These are phyloP conservation scores for Callipepla californica DNA, from an alignment of 2,113 vertebrate genomes.

Conservation along the genomic window DNA sequence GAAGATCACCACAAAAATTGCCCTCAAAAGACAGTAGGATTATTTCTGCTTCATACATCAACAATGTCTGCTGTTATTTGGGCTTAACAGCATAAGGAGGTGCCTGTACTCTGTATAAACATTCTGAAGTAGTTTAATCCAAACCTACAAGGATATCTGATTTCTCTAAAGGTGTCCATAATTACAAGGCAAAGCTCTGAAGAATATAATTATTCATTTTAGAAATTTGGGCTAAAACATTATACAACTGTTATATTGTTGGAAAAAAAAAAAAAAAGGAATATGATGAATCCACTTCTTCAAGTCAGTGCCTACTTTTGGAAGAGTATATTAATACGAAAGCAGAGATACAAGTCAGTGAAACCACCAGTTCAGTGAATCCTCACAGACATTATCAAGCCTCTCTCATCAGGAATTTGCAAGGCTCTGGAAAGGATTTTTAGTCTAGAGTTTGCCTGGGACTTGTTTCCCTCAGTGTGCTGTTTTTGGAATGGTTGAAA, in stretches of 20 bases:
- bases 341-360: neutral
- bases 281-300: neutral
- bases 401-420: neutral
- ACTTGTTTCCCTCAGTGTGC: neutral
- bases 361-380: neutral
- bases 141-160: conserved; percentile 19
- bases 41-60: neutral
- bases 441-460: neutral
- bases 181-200: conserved; percentile 12
- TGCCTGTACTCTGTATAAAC: neutral
- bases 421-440: neutral
- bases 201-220: conserved; percentile 17
- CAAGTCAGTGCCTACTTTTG: neutral
- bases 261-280: neutral
- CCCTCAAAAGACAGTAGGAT: neutral
- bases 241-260: fast-evolving
- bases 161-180: conserved; percentile 23
- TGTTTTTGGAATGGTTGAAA: neutral
- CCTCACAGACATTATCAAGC: neutral
- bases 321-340: neutral
- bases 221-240: neutral
- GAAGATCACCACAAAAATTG: neutral
- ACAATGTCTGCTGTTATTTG: neutral
- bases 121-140: conserved; percentile 3
- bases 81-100: neutral